Percentiles rank a stretch among this genome's conserved stretches.
Conservation (phyloP, 2,797 vertebrate genomes). For the Pipistrellus pipistrellus region DNA sequence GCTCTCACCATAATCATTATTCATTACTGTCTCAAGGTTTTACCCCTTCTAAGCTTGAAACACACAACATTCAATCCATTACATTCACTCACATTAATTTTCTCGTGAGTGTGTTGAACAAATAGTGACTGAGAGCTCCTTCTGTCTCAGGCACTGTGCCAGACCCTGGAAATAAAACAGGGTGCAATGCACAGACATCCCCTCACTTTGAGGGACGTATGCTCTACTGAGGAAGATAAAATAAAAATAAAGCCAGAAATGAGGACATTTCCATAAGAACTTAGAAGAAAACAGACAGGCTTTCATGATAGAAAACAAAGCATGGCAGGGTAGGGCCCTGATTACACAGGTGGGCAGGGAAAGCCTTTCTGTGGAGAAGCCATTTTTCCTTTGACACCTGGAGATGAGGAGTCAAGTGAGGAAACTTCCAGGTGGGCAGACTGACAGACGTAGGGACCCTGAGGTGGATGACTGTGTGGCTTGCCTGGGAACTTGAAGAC, state of each 20-base stretch:
- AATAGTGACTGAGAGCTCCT: not conserved
- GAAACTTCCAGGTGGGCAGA: not conserved
- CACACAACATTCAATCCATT: not conserved
- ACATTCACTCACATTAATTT: not conserved
- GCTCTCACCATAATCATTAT: not conserved
- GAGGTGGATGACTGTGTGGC: not conserved
- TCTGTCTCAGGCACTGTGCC: not conserved
- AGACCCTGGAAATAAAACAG: conserved; percentile 21
- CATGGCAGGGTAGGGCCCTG: not conserved
- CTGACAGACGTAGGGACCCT: not conserved
- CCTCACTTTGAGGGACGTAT: not conserved
- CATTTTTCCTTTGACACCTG: conserved; percentile 7
- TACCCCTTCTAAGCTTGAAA: not conserved
- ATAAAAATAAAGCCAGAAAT: not conserved
- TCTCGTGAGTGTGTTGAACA: not conserved
- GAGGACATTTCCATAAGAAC: not conserved
- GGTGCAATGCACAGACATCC: not conserved
- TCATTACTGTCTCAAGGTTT: not conserved
- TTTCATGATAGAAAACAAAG: not conserved
- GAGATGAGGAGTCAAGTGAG: not conserved
- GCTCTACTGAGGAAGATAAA: not conserved
- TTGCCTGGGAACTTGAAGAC: not conserved
- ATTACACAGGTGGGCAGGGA: not conserved
- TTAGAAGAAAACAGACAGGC: not conserved
- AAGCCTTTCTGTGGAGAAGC: not conserved